Evolutionary conservation across 2,888 invertebrate species (phyloP).

Genomic region (Ectemnius lituratus): DNA sequence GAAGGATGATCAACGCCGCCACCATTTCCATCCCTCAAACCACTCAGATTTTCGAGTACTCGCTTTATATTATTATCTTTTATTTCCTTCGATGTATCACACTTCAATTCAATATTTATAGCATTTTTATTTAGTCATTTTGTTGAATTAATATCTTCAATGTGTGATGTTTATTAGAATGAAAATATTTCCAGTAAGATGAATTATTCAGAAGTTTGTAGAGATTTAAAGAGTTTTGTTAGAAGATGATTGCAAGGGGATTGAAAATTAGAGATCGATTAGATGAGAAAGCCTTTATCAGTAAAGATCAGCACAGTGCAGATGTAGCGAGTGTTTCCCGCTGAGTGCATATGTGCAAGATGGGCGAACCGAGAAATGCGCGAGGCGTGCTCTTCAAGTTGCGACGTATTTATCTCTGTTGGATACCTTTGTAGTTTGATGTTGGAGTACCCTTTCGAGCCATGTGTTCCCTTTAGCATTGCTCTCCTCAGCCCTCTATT

Average conservation of each 20-base stretch:
- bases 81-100: too few species aligned
- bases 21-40: background rate
- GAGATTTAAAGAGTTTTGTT: background rate
- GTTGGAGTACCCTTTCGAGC: slow-evolving; percentile 71
- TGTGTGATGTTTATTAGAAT: too few species aligned
- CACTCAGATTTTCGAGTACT: background rate
- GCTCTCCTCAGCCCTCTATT: slow-evolving; percentile 7
- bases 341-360: slow-evolving; percentile 73
- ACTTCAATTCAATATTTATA: too few species aligned
- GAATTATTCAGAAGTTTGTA: too few species aligned
- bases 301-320: slow-evolving; percentile 66
- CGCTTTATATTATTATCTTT: too few species aligned
- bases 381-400: slow-evolving; percentile 67
- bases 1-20: slow-evolving; percentile 20
- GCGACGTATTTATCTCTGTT: slow-evolving; percentile 77
- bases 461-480: slow-evolving; percentile 71
- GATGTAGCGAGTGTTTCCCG: slow-evolving; percentile 68
- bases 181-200: too few species aligned
- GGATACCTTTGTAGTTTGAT: slow-evolving; percentile 74
- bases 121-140: background rate
- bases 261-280: slow-evolving; percentile 70
- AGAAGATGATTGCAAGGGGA: slow-evolving; percentile 8
- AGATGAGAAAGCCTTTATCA: slow-evolving; percentile 65
- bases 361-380: slow-evolving; percentile 42
- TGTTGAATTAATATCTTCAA: too few species aligned